Conservation (phyloP, 2,888 invertebrate genomes). For the Invenusta paracnida region DNA sequence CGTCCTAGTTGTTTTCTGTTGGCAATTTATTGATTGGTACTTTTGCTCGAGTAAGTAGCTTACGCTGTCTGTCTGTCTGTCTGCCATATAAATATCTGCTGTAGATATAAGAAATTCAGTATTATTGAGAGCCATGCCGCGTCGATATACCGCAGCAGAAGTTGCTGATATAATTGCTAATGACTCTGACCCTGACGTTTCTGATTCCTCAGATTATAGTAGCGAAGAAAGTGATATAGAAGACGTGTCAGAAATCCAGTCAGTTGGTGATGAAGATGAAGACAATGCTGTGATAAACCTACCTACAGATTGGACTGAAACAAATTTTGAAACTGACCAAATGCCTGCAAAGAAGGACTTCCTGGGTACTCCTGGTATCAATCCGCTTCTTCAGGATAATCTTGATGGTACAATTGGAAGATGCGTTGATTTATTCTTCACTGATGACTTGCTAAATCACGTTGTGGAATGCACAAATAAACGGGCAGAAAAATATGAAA, state of each 20-base stretch:
- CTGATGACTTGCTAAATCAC: slow-evolving; percentile 23
- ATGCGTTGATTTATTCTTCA: slow-evolving; percentile 29
- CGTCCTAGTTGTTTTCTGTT: slow-evolving; percentile 27
- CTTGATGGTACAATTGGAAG: background rate
- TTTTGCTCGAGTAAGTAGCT: slow-evolving; percentile 29
- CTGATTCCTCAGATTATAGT: slow-evolving; percentile 21
- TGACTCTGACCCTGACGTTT: slow-evolving; percentile 16
- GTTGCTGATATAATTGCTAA: slow-evolving; percentile 22
- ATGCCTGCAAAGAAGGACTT: background rate
- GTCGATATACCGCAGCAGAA: slow-evolving; percentile 18
- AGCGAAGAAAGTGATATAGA: slow-evolving; percentile 18
- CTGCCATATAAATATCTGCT: slow-evolving; percentile 29
- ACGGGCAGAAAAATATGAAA: slow-evolving; percentile 27
- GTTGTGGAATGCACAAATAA: slow-evolving; percentile 12
- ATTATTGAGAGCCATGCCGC: slow-evolving; percentile 23
- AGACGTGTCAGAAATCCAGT: slow-evolving; percentile 23
- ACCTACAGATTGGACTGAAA: slow-evolving; percentile 24
- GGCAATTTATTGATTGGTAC: slow-evolving; percentile 26
- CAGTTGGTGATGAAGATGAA: slow-evolving; percentile 29
- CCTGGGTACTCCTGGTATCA: background rate
- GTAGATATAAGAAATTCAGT: slow-evolving; percentile 27
- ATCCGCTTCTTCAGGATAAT: background rate
- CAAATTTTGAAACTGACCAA: background rate
- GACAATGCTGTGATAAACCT: slow-evolving; percentile 29
- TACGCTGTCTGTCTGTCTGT: background rate